Conservation (phyloP, 2,797 vertebrate genomes). For the Pteropus rufus region DNA sequence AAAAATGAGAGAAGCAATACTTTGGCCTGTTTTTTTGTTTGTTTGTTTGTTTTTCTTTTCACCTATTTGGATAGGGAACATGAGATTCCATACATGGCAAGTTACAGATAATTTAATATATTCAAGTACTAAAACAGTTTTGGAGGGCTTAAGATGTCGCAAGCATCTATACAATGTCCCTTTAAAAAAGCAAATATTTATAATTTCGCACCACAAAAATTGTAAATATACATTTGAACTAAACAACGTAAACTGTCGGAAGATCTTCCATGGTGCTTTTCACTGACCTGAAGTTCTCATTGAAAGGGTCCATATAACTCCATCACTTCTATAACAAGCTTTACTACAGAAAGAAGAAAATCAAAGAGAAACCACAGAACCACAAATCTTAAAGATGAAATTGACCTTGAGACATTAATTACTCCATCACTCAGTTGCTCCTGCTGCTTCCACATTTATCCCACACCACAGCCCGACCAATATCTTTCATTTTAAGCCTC, state of each 20-base stretch:
- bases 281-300: background rate
- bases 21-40: background rate
- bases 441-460: background rate
- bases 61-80: background rate
- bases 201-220: conserved; percentile 8
- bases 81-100: background rate
- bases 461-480: background rate
- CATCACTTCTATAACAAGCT: background rate
- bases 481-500: background rate
- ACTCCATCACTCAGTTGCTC: background rate
- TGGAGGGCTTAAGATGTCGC: background rate
- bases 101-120: background rate
- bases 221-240: background rate
- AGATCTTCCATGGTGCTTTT: background rate
- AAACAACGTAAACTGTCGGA: background rate
- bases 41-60: background rate
- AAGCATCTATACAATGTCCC: background rate
- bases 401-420: conserved; percentile 23
- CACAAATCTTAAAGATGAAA: background rate
- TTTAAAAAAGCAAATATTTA: background rate
- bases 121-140: background rate
- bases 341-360: background rate
- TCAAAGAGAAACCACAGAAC: conserved; percentile 41
- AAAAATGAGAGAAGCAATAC: background rate
- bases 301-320: background rate